Evolutionary conservation across 2,888 invertebrate genomes (phyloP).

Genomic region (Caenorhabditis wallacei): DNA sequence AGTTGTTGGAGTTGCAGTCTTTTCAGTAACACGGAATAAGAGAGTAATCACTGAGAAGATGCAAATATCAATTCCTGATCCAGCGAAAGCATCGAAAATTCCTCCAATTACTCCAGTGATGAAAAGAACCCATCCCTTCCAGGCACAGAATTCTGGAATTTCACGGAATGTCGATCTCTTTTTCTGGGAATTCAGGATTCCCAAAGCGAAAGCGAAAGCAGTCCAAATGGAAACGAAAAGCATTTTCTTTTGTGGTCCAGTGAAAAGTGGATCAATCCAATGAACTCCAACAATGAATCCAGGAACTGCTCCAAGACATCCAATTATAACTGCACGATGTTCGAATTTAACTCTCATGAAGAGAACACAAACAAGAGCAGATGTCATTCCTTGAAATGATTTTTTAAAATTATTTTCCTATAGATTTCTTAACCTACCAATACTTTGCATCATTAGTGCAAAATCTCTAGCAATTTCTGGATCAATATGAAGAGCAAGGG

Average conservation of each 20-base stretch:
- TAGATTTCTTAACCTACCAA: not conserved
- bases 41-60: conserved; percentile 81
- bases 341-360: conserved; percentile 81
- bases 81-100: conserved; percentile 82
- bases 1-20: conserved; percentile 83
- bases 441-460: conserved; percentile 78
- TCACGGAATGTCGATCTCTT: conserved; percentile 76
- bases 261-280: conserved; percentile 79
- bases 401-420: not conserved
- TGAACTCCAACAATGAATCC: conserved; percentile 82
- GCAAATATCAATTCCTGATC: conserved; percentile 83
- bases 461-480: conserved; percentile 80
- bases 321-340: conserved; percentile 79
- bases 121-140: conserved; percentile 80
- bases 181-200: conserved; percentile 81
- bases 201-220: conserved; percentile 83
- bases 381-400: conserved; percentile 79
- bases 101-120: conserved; percentile 82
- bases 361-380: conserved; percentile 82
- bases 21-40: conserved; percentile 80
- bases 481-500: conserved; percentile 77
- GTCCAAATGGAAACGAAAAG: conserved; percentile 83
- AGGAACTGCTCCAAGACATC: conserved; percentile 79
- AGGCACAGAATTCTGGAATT: conserved; percentile 77
- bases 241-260: conserved; percentile 83